Conservation (phyloP, 2,113 vertebrate genomes). For the Passerina amoena region DNA sequence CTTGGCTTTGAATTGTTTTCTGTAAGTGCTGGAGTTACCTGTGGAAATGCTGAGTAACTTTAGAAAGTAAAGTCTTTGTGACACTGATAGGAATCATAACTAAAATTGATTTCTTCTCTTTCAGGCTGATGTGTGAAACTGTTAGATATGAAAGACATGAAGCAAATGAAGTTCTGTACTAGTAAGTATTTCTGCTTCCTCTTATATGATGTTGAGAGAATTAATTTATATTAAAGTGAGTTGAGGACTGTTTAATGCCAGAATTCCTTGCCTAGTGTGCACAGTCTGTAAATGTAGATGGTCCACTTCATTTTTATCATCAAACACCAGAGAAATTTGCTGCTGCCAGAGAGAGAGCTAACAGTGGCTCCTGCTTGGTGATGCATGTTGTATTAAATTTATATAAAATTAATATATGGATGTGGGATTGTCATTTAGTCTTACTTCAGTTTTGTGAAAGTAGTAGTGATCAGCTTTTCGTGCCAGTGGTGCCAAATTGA, state of each 20-base stretch:
- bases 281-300: neutral
- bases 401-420: neutral
- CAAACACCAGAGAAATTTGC: neutral
- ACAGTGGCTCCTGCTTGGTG: neutral
- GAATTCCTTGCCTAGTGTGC: accelerated
- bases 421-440: neutral
- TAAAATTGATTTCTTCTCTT: conserved; percentile 49
- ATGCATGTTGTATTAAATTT: neutral
- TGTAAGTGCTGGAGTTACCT: neutral
- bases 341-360: neutral
- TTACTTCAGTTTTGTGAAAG: neutral
- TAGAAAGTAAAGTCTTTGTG: neutral
- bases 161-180: conserved; percentile 98
- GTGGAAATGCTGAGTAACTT: neutral
- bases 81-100: neutral
- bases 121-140: conserved; percentile 97
- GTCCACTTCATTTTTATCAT: neutral
- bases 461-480: neutral
- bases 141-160: conserved; percentile 96
- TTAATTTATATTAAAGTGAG: neutral
- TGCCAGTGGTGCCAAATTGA: neutral
- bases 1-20: neutral
- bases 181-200: conserved; percentile 83
- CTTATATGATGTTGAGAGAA: neutral
- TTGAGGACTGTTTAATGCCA: neutral